Evolutionary conservation across 2,888 invertebrate genomes (phyloP), one percentile per base, ranked within the genome.

Genomic region (Phorcus lineatus): DNA sequence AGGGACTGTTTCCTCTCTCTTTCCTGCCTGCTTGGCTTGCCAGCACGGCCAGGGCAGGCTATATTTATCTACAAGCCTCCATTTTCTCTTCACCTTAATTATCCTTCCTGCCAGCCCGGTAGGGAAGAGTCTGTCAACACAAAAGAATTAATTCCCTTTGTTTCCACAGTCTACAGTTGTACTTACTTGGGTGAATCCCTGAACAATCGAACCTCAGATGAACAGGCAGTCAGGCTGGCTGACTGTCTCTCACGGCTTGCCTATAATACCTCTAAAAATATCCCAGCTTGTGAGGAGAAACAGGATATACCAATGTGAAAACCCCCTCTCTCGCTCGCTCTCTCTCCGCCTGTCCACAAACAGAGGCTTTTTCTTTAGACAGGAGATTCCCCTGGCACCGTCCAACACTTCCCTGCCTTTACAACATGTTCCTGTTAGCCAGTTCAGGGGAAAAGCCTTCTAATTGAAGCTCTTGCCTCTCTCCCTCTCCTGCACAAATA

Each of bases 401-500:
- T 40, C 67, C 70, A 53, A 70, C 47, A 54, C 75, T 62, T 53
- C 28, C 22, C 53, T 47, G 53, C 17, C 31, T 76, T 31, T 55
- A 76, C 54, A 54, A 76, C 76, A 76, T 54, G 31, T 31, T 28
- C 31, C 54, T 55, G 55, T 31, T 55, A 55, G 54, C 24, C 47
- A 47, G 76, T 57, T 22, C 74, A 75, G 28, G 78, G 81, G 81
- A 75, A 81, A 79, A 75, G 78, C 66, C 78, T 81, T 66, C 74
- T 76, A 76, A 80, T 57, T 74, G 80, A 75, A 75, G 57, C 47
- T 55, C 22, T 77, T 57, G 77, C 78, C 81, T 85, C 70, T 54
- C 77, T 80, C 54, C 82, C 80, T 83, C 80, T 74, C 78, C 55
- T 66, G 76, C 79, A 31, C 31, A 84, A 82, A 82, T 86, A 79